Conservation (phyloP, 2,797 vertebrate genomes). For the Knipowitschia caucasica region DNA sequence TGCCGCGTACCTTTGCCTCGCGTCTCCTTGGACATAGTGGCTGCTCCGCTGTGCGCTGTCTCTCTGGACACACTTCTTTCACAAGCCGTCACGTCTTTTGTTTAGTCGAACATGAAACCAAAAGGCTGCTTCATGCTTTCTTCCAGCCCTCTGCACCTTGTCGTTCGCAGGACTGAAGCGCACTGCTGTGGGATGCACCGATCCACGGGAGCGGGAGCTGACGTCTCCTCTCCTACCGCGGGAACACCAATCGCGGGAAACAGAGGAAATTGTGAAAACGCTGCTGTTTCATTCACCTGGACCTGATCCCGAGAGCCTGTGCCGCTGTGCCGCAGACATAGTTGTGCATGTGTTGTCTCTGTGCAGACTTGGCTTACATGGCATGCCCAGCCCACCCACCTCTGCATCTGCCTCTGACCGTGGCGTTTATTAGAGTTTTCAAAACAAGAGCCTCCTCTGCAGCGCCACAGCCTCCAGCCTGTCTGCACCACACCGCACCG, state of each 20-base stretch:
- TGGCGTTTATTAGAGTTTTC: slow-evolving; percentile 52
- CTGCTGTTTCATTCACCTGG: slow-evolving; percentile 45
- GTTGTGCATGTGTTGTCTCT: slow-evolving; percentile 53
- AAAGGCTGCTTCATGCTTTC: slow-evolving; percentile 37
- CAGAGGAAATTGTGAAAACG: background rate
- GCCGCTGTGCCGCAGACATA: slow-evolving; percentile 46
- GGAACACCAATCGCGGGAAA: background rate
- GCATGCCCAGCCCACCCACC: slow-evolving; percentile 55
- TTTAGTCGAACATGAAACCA: slow-evolving; percentile 42
- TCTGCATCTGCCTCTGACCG: slow-evolving; percentile 13
- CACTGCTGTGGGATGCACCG: slow-evolving; percentile 11
- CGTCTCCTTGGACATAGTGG: slow-evolving; percentile 74
- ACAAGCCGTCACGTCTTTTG: slow-evolving; percentile 30
- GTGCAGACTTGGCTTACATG: slow-evolving; percentile 66
- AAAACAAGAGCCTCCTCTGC: slow-evolving; percentile 42
- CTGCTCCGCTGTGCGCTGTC: slow-evolving; percentile 35
- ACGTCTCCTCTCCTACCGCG: slow-evolving; percentile 17
- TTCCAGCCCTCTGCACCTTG: slow-evolving; percentile 56
- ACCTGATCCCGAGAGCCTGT: slow-evolving; percentile 24
- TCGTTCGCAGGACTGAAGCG: slow-evolving; percentile 35
- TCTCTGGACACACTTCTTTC: slow-evolving; percentile 28
- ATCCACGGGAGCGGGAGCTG: slow-evolving; percentile 24
- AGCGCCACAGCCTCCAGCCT: slow-evolving; percentile 74
- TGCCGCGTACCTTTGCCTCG: slow-evolving; percentile 65
- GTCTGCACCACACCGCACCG: slow-evolving; percentile 26